Percentiles rank a stretch among this genome's conserved stretches.
phyloP scores from a whole-genome alignment of 2,888 invertebrate species.

The Cerastis leucographa region DNA sequence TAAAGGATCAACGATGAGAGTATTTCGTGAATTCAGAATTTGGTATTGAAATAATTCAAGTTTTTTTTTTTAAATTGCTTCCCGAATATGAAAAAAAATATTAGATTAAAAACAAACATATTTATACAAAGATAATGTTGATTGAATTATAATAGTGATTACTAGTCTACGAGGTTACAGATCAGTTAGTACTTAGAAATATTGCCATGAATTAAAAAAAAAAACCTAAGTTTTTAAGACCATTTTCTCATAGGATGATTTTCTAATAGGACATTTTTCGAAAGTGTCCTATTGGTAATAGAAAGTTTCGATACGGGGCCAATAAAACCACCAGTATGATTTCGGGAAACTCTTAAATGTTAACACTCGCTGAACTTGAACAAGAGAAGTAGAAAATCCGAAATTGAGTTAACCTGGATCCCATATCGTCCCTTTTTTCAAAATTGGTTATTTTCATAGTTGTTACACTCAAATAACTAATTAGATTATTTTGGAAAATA shows the following conservation, averaged over 20 bases:
- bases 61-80: not conserved
- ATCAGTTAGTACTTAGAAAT: not conserved
- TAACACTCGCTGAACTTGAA: not conserved
- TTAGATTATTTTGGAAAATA: too few species aligned
- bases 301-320: too few species aligned
- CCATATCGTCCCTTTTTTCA: not conserved
- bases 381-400: not conserved
- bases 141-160: not conserved
- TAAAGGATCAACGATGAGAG: slow-evolving; percentile 24
- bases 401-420: not conserved
- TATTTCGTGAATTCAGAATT: slow-evolving; percentile 20
- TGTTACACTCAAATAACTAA: not conserved
- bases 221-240: not conserved
- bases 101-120: not conserved
- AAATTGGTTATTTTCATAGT: not conserved
- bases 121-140: not conserved
- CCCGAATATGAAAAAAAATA: not conserved
- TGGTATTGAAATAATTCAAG: not conserved
- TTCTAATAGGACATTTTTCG: too few species aligned
- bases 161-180: not conserved
- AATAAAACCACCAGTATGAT: not conserved
- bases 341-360: not conserved
- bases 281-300: too few species aligned
- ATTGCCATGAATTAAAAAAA: not conserved
- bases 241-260: too few species aligned